Evolutionary conservation across 1,140 invertebrate species (phyloP), one percentile per base, ranked within the genome.

Genomic region (Eubasilissa regina): DNA sequence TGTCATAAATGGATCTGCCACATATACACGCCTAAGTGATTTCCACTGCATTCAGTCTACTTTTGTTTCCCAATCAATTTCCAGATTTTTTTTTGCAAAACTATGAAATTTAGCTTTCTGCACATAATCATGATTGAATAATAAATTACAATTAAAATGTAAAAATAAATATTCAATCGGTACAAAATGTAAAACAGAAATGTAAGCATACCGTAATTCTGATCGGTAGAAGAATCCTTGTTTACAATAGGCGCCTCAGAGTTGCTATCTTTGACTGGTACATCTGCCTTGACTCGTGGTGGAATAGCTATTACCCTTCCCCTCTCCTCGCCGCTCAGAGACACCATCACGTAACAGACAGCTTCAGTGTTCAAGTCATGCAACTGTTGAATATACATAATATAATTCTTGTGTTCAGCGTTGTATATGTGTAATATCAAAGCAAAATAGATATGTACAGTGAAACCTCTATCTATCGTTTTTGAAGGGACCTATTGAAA

Each of bases 261-360:
- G 11, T 35, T 62, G 17, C 10, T 62, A n/a, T 43, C 60, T 25
- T 62, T 25, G n/a, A 66, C 0, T 35, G 13, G 13, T 51, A 51
- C 60, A 45, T 11, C 58, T 10, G 13, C 66, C 78, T 83, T 79
- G 53, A 58, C 13, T 17, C 83, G 83, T 0, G 83, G 82, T 0
- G 87, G 85, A 4, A 89, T 84, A 35, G 81, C 84, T 9, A 86
- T 73, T n/a, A 87, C 80, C 4, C 80, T 62, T 47, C 87, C 87
- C 79, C 83, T 66, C 0, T 79, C 84, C n/a, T 83, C 17, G 0
- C 86, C 83, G 62, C 84, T 82, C 0, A 84, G 84, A 0, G 83
- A 85, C 79, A 89, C 86, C 84, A 87, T 86, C 17, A 89, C 85
- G 70, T 84, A 86, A 53, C 48, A 77, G 10, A 12, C 44, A 12